Evolutionary conservation across 2,113 vertebrate genomes (phyloP), one percentile per base, ranked within the genome.

Genomic region (Hippocampus zosterae): DNA sequence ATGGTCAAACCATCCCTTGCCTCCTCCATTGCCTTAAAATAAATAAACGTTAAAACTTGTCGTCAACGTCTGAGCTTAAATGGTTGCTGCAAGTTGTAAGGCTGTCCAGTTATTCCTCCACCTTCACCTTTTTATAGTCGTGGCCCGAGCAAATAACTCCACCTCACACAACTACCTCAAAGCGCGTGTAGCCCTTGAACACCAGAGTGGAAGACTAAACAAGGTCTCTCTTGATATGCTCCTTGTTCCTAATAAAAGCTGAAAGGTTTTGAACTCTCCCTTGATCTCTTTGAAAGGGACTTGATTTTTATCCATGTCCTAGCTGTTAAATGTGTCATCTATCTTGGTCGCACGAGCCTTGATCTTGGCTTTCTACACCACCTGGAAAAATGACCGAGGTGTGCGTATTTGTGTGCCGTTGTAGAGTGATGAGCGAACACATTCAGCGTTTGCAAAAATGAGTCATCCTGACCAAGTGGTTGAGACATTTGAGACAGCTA

Each of bases 281-380:
- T 77, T 78, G 76, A 86, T 79, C 73, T 68, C 50, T 62, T 69
- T 65, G 56, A 61, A 15, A 4, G 0, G 67, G 63, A 68, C 66
- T 61, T 57, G 16, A 57, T 80, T 76, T 59, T 37, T 16, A 76
- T 82, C 78, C 57, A 5, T 16, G 53, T 68, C 71, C 82, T 76
- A 68, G 74, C 70, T 63, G 53, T 61, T 63, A 77, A 73, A 77
- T 70, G 67, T 79, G 62, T 74, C 76, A 59, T 80, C 71, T 65
- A 44, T 80, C 69, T 75, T 69, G 37, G 53, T 77, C 76, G 71
- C 63, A 69, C 74, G 64, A 60, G 3, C 55, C 68, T 69, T 78
- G 68, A 81, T 82, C 77, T 68, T 19, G 27, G 53, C 65, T 77
- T 68, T 81, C 29, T 76, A 40, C 78, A 76, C 72, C 81, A 77